phyloP scores from a whole-genome alignment of 2,113 vertebrate genomes.

The Brevimyrus niger region DNA sequence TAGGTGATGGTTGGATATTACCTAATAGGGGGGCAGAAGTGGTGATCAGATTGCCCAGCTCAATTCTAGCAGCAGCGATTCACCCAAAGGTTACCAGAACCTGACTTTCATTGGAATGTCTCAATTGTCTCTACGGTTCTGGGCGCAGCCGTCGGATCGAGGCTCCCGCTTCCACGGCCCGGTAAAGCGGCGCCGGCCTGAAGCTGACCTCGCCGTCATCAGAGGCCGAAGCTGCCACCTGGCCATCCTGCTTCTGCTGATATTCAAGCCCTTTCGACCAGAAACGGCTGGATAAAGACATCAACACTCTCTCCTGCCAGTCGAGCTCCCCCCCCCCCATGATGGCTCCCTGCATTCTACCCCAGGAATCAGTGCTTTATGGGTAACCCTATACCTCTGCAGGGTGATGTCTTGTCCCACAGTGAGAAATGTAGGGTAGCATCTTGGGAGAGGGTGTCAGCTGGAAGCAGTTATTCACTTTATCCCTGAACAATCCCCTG shows the following conservation, averaged over 20 bases:
- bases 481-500: not conserved
- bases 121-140: not conserved
- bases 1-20: not conserved
- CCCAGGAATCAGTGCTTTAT: not conserved
- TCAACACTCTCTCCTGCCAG: not conserved
- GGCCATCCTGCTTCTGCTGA: not conserved
- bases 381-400: not conserved
- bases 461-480: not conserved
- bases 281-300: not conserved
- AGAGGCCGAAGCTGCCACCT: not conserved
- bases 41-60: not conserved
- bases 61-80: not conserved
- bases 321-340: not conserved
- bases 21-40: not conserved
- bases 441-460: not conserved
- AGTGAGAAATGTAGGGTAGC: not conserved
- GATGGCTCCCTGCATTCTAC: not conserved
- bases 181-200: not conserved
- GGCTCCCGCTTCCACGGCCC: not conserved
- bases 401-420: not conserved
- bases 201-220: not conserved
- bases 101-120: not conserved
- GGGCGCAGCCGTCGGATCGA: not conserved
- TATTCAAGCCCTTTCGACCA: not conserved
- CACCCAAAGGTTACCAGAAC: not conserved